phyloP scores from a whole-genome alignment of 2,113 vertebrate species.

The Uria aalge region DNA sequence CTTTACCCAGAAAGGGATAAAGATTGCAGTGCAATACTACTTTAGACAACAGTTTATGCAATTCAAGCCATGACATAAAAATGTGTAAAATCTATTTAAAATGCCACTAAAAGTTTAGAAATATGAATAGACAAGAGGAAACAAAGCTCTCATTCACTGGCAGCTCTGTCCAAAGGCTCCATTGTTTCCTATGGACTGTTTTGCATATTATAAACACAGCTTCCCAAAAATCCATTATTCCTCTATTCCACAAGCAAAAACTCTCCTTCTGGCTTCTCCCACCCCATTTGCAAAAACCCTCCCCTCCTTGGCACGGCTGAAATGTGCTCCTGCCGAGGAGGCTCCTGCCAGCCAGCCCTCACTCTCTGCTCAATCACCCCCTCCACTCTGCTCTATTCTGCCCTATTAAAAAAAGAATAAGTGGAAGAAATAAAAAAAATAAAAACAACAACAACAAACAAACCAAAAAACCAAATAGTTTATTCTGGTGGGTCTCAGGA shows the following conservation, averaged over 20 bases:
- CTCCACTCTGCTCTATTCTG: not conserved
- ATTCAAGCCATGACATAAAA: not conserved
- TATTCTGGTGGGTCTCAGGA: not conserved
- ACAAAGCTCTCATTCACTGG: slow-evolving; percentile 65
- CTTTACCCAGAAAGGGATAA: slow-evolving; percentile 6
- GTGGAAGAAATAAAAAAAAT: not conserved
- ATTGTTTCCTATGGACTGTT: slow-evolving; percentile 53
- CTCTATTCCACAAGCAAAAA: not conserved
- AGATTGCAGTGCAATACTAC: not conserved
- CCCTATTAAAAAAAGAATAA: not conserved
- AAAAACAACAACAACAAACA: not conserved
- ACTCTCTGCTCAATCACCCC: not conserved
- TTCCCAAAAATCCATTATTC: slow-evolving; percentile 52
- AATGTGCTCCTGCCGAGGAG: not conserved
- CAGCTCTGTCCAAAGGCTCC: slow-evolving; percentile 38
- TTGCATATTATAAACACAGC: slow-evolving; percentile 40
- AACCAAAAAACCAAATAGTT: not conserved
- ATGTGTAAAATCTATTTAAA: slow-evolving; percentile 34
- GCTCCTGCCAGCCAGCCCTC: not conserved
- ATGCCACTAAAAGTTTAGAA: slow-evolving; percentile 46
- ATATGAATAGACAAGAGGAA: slow-evolving; percentile 50
- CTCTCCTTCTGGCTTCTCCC: not conserved
- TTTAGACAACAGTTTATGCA: not conserved
- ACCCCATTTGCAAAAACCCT: not conserved
- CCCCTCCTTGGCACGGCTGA: not conserved